These are phyloP conservation scores for Leptinotarsa defecta DNA, from an alignment of 1,140 invertebrate genomes.

Conservation along the genomic window DNA sequence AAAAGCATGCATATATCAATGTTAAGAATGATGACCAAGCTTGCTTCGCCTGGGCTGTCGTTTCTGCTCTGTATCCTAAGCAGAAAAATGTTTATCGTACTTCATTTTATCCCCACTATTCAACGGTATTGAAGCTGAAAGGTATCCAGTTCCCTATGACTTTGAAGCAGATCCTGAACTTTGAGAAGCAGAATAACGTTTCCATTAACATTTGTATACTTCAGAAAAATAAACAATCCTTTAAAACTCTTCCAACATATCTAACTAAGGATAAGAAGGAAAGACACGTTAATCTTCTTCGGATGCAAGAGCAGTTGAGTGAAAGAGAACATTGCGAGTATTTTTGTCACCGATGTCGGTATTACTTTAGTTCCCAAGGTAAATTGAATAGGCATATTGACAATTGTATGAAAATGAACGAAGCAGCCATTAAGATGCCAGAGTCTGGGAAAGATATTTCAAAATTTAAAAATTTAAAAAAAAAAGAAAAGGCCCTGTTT, in stretches of 20 bases:
- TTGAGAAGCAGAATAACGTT: slow-evolving; percentile 30
- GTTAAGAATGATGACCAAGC: too few species aligned
- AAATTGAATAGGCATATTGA: slow-evolving; percentile 35
- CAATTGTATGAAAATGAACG: slow-evolving; percentile 28
- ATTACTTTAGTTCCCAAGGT: slow-evolving; percentile 34
- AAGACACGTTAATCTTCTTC: slow-evolving; percentile 21
- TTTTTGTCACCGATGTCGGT: slow-evolving; percentile 42
- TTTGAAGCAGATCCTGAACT: slow-evolving; percentile 38
- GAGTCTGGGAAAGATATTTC: not conserved
- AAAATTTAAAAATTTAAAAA: not conserved
- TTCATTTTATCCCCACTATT: not conserved
- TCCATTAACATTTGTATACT: slow-evolving; percentile 13
- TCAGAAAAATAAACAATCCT: slow-evolving; percentile 16
- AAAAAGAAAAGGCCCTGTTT: slow-evolving; percentile 44
- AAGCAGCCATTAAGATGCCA: slow-evolving; percentile 37
- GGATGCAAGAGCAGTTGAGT: slow-evolving; percentile 22
- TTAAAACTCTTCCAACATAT: not conserved
- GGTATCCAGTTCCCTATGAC: not conserved
- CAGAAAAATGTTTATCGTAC: not conserved
- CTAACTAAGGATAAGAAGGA: slow-evolving; percentile 10
- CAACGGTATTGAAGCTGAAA: not conserved
- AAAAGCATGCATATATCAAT: not conserved
- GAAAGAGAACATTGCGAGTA: slow-evolving; percentile 30
- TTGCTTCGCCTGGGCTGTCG: too few species aligned
- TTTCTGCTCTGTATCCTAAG: not conserved